These are phyloP conservation scores for Neotoxoptera formosana DNA, from an alignment of 1,140 invertebrate species.

Conservation along the genomic window DNA sequence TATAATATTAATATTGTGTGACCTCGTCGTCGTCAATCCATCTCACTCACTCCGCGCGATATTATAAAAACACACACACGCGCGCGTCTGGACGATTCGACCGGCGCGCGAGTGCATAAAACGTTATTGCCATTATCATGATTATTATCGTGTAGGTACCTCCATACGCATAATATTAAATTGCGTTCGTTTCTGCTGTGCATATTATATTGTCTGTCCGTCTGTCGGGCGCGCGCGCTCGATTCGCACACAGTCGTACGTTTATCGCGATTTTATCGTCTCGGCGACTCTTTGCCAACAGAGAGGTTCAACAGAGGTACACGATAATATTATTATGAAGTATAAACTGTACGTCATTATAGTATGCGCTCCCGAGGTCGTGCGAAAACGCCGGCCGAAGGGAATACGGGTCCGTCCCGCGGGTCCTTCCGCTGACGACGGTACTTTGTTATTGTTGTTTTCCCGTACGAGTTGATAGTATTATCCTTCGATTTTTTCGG, in stretches of 20 bases:
- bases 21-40: neutral
- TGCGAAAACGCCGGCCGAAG: no score
- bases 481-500: neutral
- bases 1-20: neutral
- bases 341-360: no score
- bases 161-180: neutral
- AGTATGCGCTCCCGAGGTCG: no score
- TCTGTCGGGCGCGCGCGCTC: neutral
- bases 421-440: no score
- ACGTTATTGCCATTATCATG: neutral
- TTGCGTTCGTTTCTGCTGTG: neutral
- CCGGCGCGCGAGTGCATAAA: no score
- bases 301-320: no score
- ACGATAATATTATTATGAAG: no score
- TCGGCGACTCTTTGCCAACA: no score
- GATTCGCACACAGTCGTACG: neutral
- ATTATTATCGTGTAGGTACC: neutral
- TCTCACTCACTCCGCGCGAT: neutral
- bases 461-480: neutral
- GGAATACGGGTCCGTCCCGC: no score
- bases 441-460: neutral
- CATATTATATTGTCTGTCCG: no score
- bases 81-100: neutral
- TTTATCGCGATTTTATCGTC: no score
- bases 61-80: neutral